Evolutionary conservation across 1,140 invertebrate genomes (phyloP), one percentile per base, ranked within the genome.

Genomic region (Scylla paramamosain): DNA sequence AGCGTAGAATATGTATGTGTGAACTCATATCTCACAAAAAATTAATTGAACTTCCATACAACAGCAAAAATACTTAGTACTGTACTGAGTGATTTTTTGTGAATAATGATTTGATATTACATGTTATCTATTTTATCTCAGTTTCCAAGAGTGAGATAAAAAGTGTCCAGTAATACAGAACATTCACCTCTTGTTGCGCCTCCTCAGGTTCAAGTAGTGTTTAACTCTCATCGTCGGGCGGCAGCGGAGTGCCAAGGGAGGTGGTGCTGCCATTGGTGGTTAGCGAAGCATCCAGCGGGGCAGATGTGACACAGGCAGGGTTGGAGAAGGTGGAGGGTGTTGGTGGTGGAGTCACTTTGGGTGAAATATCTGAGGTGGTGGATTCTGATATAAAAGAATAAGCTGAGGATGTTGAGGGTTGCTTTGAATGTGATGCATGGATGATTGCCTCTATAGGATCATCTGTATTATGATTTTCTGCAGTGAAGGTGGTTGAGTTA

Each of bases 401-500:
- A 28, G 94, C 59, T 59, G 94, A 95, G 82, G 91, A 95, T 29
- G 84, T 88, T 67, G 94, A 95, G 20, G 91, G 86, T 16, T 29
- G 67, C 31, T 92, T 92, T 86, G 91, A 93, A 32, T 95, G 94
- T 89, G 84, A 82, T 46, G 48, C 45, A 10, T 92, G 91, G 52
- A 45, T 32, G 32, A 95, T 89, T 92, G 91, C 45, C 20, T 82
- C 77, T 8, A 77, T 10, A 48, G 48, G 84, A 77, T 95, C 93
- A 8, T 46, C 84, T 46, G 82, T 67, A 86, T 92, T 45, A 45
- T 95, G 45, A 82, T 89, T 59, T 87, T 93, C 94, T n/a, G 91
- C 48, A 59, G 91, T 91, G 89, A 95, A 95, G n/a, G 94, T 95
- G 46, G 94, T n/a, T 82, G 94, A 95, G 32, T 95, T 95, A 67